Conservation (phyloP, 2,888 invertebrate genomes). For the Hoplodrina blanda region DNA sequence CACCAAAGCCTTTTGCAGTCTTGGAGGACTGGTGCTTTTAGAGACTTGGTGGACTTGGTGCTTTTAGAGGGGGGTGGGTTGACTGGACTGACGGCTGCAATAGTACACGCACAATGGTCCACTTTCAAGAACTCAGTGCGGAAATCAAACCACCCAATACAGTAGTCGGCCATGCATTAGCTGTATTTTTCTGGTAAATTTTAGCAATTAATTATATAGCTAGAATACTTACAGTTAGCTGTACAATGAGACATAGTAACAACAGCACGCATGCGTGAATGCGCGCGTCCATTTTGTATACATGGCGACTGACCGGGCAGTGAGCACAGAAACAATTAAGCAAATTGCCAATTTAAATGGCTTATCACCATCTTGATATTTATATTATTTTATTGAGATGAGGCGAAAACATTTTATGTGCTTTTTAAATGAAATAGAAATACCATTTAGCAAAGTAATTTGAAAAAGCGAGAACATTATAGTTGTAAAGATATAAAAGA, state of each 20-base stretch:
- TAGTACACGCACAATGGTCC: too few relatives aligned
- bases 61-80: too few relatives aligned
- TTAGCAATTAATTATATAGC: too few relatives aligned
- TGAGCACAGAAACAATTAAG: slow-evolving; percentile 65
- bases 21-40: too few relatives aligned
- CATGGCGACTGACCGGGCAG: slow-evolving; percentile 77
- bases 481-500: neutral
- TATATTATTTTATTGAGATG: slow-evolving; percentile 14
- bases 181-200: too few relatives aligned
- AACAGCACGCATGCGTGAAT: slow-evolving; percentile 82
- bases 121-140: too few relatives aligned
- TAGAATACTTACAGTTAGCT: slow-evolving; percentile 77
- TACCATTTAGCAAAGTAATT: neutral
- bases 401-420: slow-evolving; percentile 11
- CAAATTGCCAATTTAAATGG: slow-evolving; percentile 74
- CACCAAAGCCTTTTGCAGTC: too few relatives aligned
- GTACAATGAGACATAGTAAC: slow-evolving; percentile 77
- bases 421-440: neutral
- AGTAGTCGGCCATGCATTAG: too few relatives aligned
- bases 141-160: too few relatives aligned
- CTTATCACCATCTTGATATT: slow-evolving; percentile 50
- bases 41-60: too few relatives aligned
- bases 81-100: too few relatives aligned
- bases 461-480: neutral
- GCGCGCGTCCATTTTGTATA: slow-evolving; percentile 81